Base-by-base conservation (phyloP, 92 coral and sea anemone genomes). In the Parazoanthus swiftii region DNA sequence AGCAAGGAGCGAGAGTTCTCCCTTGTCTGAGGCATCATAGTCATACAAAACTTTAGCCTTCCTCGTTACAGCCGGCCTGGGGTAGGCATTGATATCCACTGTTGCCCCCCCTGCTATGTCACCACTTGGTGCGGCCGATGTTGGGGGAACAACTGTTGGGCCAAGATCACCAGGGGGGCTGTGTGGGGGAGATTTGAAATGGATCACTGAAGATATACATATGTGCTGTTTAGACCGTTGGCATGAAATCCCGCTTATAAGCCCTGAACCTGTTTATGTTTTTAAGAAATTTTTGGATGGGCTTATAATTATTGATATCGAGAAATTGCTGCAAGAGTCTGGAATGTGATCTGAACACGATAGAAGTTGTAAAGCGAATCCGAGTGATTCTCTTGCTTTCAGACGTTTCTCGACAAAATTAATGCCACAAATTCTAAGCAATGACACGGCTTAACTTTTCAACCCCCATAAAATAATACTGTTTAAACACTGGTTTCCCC, bases 11-110 rank as follows among this genome's bases (percentile, higher is more conserved):
- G 99, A 96, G 86, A 96, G 91, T 85, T 96, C 99, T 86, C 89
- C 94, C 85, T 93, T 92, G 81, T 95, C 99, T 18, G 95, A 89
- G 46, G 99, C 99, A 85, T 96, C 99, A 73, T 96, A 96, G 86
- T 96, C 99, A 89, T 96, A 96, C 73, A 96, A 84, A 23, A 96
- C 99, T 91, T 92, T 96, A 72, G 99, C 99, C 89, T 96, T 96
- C 85, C 74, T 94, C 0, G 99, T 95, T 85, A 91, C 92, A 38
- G 94, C 59, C 25, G 99, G 99, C 88, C 92, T 93, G 13, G 95
- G 87, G 54, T 79, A 82, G 26, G 93, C 89, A 81, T 90, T 89
- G 48, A 88, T 77, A 74, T 96, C 99, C 82, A 92, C 78, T 36
- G 51, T 67, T 63, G 75, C 21, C 37, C 90, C 94, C 43, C 93